Evolutionary conservation across 1,140 invertebrate genomes (phyloP), one percentile per base, ranked within the genome.

Genomic region (Hypsibius dujardini): DNA sequence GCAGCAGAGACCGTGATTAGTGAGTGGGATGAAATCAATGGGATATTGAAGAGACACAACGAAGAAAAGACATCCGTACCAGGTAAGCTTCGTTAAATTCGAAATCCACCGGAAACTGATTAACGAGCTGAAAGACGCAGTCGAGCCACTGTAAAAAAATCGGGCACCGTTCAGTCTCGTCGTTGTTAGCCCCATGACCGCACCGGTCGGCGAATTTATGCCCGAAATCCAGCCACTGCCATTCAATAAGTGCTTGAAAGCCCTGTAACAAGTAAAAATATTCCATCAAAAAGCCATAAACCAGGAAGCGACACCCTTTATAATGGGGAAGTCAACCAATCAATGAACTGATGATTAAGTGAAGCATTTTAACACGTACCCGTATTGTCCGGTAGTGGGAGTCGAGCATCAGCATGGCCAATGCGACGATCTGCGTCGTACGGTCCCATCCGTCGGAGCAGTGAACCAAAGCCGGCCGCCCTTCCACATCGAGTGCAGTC

Each of bases 81-180:
- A 98, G 82, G 80, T 90, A 97, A 14, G 87, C 86, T 73, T 89
- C 84, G 75, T 92, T 95, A 81, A 97, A 97, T 82, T 98, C 89
- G 82, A 98, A 98, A 76, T 86, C 86, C 79, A 88, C 90, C 1
- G 90, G 90, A 81, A 90, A 95, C 81, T 97, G 92, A 73, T 80
- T 75, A 73, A 88, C 83, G 67, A 98, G 82, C 80, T 98, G 95
- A 82, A 95, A 88, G 0, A 98, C 88, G 77, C 92, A 91, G 78
- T 98, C 95, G 1, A 98, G 82, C 91, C 93, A 98, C 79, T 98
- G 95, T 59, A 98, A 81, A 82, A 98, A 98, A 72, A 98, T 90
- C 15, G 95, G 95, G 78, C 90, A 93, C 71, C 88, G 82, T 80
- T 98, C 93, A 80, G 93, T 95, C 0, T 84, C 81, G 77, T 96